These are phyloP conservation scores for Loripinus fragilis DNA, from an alignment of 2,888 invertebrate species.

Conservation along the genomic window DNA sequence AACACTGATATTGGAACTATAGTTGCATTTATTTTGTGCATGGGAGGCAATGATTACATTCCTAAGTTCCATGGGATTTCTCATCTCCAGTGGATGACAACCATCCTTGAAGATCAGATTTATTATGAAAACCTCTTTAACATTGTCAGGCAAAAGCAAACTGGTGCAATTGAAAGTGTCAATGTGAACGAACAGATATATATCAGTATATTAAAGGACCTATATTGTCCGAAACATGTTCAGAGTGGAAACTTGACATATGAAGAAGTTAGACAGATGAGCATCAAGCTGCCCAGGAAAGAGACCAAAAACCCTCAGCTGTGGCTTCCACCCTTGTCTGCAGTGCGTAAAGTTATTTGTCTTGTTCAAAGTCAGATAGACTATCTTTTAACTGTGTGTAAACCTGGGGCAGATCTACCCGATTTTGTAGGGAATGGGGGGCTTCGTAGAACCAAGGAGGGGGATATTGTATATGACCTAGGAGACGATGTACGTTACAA, in stretches of 20 bases:
- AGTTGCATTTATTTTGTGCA: constrained; percentile 18
- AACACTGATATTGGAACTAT: constrained; percentile 19
- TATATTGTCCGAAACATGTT: constrained; percentile 12
- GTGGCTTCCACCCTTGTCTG: constrained; percentile 34
- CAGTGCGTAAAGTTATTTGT: constrained; percentile 6
- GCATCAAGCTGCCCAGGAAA: constrained; percentile 7
- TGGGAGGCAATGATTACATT: constrained; percentile 41
- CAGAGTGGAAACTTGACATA: constrained; percentile 16
- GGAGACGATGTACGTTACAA: constrained; percentile 18
- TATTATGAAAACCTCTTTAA: constrained; percentile 12
- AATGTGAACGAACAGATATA: neutral
- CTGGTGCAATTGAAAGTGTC: constrained; percentile 4
- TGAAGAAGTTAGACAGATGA: constrained; percentile 34
- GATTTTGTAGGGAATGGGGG: constrained; percentile 29
- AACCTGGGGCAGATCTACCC: constrained; percentile 22
- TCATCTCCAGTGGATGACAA: constrained; percentile 23
- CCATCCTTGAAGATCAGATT: neutral
- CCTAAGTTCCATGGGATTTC: constrained; percentile 38
- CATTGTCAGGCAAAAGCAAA: neutral
- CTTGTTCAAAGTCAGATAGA: constrained; percentile 19
- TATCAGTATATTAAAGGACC: constrained; percentile 5
- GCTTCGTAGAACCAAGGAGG: constrained; percentile 13
- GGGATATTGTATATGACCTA: constrained; percentile 22
- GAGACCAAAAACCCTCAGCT: constrained; percentile 8
- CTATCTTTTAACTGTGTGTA: constrained; percentile 29